Evolutionary conservation across 2,797 vertebrate species (phyloP).

Genomic region (Syncerus caffer): DNA sequence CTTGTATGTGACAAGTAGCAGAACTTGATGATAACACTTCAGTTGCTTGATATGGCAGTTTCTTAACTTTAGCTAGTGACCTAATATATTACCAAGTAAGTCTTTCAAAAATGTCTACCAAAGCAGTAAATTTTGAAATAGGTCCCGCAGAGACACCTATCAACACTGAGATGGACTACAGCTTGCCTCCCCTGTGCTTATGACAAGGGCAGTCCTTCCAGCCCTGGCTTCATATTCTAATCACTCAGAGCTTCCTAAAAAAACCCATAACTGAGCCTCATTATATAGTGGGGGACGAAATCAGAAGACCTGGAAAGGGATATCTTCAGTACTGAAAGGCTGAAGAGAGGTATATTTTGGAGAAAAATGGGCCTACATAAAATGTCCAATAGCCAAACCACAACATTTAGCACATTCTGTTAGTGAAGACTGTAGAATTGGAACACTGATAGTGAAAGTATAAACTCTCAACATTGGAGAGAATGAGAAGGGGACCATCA

Average conservation of each 20-base stretch:
- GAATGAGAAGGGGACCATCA: not conserved
- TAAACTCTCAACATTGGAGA: not conserved
- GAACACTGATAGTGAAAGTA: not conserved
- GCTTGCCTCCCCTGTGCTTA: not conserved
- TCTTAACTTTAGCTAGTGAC: not conserved
- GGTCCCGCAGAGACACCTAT: not conserved
- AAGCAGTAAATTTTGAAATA: not conserved
- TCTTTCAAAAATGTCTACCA: not conserved
- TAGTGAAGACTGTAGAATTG: not conserved
- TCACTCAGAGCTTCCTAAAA: not conserved
- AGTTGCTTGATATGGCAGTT: not conserved
- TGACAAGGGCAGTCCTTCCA: not conserved
- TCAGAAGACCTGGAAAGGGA: not conserved
- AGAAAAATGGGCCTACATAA: not conserved
- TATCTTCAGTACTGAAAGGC: not conserved
- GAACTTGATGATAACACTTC: not conserved
- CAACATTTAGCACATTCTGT: not conserved
- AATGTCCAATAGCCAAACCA: not conserved
- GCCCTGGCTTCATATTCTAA: not conserved
- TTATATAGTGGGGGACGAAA: not conserved
- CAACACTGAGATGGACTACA: not conserved
- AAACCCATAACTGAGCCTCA: not conserved
- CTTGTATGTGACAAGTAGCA: not conserved
- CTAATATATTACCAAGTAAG: not conserved
- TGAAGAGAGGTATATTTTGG: not conserved